Conservation (phyloP, 2,888 invertebrate genomes). For the Pammene fasciana region DNA sequence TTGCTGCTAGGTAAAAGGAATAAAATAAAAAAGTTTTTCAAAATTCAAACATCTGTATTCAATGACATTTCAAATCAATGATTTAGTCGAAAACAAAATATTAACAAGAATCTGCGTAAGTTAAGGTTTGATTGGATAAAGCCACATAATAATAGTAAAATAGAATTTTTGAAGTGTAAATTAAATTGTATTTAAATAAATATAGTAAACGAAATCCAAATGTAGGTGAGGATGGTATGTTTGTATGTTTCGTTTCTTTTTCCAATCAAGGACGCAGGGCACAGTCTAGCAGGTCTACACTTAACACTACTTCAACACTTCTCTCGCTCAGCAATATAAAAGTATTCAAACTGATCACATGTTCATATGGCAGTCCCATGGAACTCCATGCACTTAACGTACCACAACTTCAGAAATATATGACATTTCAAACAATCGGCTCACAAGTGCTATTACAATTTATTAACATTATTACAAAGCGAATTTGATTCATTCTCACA, state of each 20-base stretch:
- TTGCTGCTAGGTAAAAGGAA: neutral
- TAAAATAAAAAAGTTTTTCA: constrained; percentile 58
- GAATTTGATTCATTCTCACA: constrained; percentile 54
- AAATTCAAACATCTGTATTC: constrained; percentile 82
- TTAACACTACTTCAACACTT: constrained; percentile 76
- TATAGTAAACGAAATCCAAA: constrained; percentile 23
- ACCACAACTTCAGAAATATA: constrained; percentile 69
- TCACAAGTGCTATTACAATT: constrained; percentile 60
- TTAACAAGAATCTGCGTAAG: constrained; percentile 77
- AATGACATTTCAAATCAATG: constrained; percentile 78
- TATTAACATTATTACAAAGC: constrained; percentile 56
- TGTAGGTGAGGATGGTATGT: constrained; percentile 27
- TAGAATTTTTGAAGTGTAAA: constrained; percentile 14
- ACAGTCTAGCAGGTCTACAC: constrained; percentile 80
- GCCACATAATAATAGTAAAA: constrained; percentile 59
- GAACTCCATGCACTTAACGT: constrained; percentile 75
- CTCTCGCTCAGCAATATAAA: constrained; percentile 80
- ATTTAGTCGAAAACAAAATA: constrained; percentile 80
- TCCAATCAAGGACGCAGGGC: constrained; percentile 77
- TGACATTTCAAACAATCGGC: constrained; percentile 71
- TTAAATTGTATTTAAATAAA: constrained; percentile 28
- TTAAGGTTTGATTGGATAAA: constrained; percentile 78
- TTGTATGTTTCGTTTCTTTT: constrained; percentile 53
- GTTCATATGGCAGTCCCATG: constrained; percentile 80
- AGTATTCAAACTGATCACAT: constrained; percentile 83